Evolutionary conservation across 2,888 invertebrate genomes (phyloP).

Genomic region (Megamerina dolium): DNA sequence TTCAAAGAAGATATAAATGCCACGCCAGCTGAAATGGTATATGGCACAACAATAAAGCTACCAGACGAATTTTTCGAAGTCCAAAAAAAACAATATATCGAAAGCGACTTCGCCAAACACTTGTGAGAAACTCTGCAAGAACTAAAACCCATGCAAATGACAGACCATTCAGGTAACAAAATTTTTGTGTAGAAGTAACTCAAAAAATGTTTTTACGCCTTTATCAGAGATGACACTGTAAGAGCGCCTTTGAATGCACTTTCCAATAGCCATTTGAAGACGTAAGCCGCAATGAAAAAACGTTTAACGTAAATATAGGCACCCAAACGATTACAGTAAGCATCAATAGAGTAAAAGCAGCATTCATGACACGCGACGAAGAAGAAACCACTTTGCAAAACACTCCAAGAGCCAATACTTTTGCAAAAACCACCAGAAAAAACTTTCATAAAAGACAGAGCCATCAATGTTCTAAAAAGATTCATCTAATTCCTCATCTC

Average conservation of each 20-base stretch:
- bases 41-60: constrained; percentile 13
- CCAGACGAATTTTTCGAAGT: constrained; percentile 15
- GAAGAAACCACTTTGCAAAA: not conserved
- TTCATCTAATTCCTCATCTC: too few relatives aligned
- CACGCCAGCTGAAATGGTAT: constrained; percentile 17
- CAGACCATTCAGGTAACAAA: not conserved
- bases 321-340: not conserved
- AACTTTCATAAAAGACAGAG: too few relatives aligned
- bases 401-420: not conserved
- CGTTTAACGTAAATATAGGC: not conserved
- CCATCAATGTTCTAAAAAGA: too few relatives aligned
- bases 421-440: too few relatives aligned
- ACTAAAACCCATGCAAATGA: not conserved
- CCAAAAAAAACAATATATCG: not conserved
- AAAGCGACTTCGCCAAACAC: not conserved
- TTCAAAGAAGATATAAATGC: constrained; percentile 15
- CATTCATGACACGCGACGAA: not conserved
- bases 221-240: constrained; percentile 1
- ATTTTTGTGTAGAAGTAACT: not conserved
- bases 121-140: too few relatives aligned
- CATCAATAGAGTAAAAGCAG: not conserved
- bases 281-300: not conserved
- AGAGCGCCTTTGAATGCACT: not conserved
- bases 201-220: not conserved
- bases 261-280: not conserved